A percentile compares a stretch with the other conserved stretches of the same genome.
Evolutionary conservation across 1,140 invertebrate genomes (phyloP).

Genomic region (Ruditapes philippinarum): DNA sequence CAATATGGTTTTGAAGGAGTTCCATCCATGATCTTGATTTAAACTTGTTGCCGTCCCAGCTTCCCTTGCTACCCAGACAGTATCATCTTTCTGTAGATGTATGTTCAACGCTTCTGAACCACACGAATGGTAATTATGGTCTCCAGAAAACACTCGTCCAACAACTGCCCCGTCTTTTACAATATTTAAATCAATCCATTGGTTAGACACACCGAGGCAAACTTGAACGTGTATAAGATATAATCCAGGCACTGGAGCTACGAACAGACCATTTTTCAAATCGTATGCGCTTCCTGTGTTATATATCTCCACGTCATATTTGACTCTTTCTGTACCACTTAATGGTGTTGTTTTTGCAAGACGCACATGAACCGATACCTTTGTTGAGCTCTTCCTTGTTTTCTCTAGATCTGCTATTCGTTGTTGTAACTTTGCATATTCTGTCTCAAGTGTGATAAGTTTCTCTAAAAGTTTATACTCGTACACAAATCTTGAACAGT

Average conservation of each 20-base stretch:
- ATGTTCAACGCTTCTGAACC: not conserved
- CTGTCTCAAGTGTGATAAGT: not conserved
- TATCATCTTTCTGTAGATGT: not conserved
- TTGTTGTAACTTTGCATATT: not conserved
- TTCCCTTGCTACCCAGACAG: not conserved
- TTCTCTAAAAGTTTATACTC: conserved; percentile 12
- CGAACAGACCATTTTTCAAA: not conserved
- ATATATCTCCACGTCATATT: conserved; percentile 11
- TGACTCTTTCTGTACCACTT: conserved; percentile 8
- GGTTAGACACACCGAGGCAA: not conserved
- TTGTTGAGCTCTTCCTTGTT: not conserved
- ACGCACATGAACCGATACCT: not conserved
- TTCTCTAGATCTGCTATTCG: not conserved
- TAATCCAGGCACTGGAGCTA: not conserved
- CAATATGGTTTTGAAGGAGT: not conserved
- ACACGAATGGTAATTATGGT: conserved; percentile 4
- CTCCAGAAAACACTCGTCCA: conserved; percentile 22
- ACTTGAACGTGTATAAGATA: conserved; percentile 7
- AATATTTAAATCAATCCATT: conserved; percentile 46
- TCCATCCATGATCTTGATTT: conserved; percentile 32
- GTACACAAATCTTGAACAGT: conserved; percentile 35
- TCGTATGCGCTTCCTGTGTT: not conserved
- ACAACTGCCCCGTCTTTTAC: conserved; percentile 7
- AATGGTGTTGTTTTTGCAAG: not conserved
- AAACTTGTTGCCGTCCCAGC: not conserved